Percentiles rank a stretch among this genome's conserved stretches.
Conservation (phyloP, 2,888 invertebrate genomes). For the Alloplasta piceator region DNA sequence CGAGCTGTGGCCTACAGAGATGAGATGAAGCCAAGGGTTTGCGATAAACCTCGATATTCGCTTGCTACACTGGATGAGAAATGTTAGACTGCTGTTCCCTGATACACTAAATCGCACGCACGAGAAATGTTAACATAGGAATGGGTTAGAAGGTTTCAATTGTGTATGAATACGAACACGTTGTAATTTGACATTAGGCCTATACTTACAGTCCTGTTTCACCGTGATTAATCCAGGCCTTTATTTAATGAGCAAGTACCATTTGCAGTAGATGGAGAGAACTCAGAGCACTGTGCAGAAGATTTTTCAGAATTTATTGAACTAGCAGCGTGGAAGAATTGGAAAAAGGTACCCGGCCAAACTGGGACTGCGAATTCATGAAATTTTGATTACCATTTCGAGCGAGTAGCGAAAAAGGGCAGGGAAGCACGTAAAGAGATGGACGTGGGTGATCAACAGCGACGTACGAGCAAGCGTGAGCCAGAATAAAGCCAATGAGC, state of each 20-base stretch:
- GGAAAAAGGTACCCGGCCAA: background rate
- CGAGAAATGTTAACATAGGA: background rate
- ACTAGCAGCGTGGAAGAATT: background rate
- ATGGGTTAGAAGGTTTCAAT: too few relatives aligned
- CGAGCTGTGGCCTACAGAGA: constrained; percentile 28
- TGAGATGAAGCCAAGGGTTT: constrained; percentile 38
- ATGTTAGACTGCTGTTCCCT: constrained; percentile 7
- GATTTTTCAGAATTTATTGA: background rate
- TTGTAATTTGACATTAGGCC: background rate
- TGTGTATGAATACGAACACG: too few relatives aligned
- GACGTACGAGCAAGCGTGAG: constrained; percentile 17
- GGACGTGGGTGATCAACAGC: constrained; percentile 14
- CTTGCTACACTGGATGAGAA: constrained; percentile 18
- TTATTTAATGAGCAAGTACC: background rate
- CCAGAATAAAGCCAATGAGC: constrained; percentile 29
- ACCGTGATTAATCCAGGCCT: too few relatives aligned
- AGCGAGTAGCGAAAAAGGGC: background rate
- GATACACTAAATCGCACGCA: constrained; percentile 11
- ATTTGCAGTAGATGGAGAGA: background rate
- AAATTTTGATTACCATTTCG: background rate
- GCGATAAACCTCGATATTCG: constrained; percentile 35
- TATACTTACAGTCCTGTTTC: too few relatives aligned
- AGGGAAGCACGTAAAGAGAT: background rate
- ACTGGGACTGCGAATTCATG: background rate
- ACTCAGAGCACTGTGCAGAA: background rate